Percentiles rank a stretch among this genome's conserved stretches.
phyloP scores from a whole-genome alignment of 2,113 vertebrate species.

The Cettia cetti region DNA sequence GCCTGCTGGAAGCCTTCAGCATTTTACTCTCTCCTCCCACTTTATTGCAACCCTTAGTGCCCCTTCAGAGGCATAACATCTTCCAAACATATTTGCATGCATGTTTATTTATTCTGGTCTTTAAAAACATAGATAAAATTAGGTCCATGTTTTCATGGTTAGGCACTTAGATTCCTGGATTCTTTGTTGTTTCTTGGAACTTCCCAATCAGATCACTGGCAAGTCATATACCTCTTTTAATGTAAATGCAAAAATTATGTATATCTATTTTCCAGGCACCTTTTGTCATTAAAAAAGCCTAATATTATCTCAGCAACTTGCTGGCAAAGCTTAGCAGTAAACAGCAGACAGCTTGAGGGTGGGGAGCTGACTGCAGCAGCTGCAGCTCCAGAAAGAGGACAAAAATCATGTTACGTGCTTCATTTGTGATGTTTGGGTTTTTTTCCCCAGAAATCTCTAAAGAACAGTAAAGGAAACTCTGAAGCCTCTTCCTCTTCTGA shows the following conservation, averaged over 20 bases:
- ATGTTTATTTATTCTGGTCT: background rate
- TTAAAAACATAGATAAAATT: background rate
- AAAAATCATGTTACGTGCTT: background rate
- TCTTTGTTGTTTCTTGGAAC: background rate
- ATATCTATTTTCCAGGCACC: background rate
- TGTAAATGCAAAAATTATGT: background rate
- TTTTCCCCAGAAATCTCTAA: background rate
- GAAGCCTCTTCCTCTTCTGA: background rate
- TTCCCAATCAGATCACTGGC: background rate
- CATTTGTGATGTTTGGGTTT: background rate
- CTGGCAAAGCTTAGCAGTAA: background rate
- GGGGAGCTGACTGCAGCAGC: background rate
- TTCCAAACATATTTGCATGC: background rate
- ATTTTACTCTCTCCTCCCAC: background rate
- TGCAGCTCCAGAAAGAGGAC: conserved; percentile 19
- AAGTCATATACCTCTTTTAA: background rate
- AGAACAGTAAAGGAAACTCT: background rate
- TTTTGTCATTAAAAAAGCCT: background rate
- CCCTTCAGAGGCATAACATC: background rate
- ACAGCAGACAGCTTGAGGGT: background rate
- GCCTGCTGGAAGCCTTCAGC: background rate
- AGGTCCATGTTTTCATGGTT: background rate
- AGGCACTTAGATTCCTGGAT: background rate
- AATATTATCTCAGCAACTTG: background rate
- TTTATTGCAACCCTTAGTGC: background rate